Evolutionary conservation across 2,888 invertebrate genomes (phyloP), one percentile per base, ranked within the genome.

Genomic region (Sphinx pinastri): DNA sequence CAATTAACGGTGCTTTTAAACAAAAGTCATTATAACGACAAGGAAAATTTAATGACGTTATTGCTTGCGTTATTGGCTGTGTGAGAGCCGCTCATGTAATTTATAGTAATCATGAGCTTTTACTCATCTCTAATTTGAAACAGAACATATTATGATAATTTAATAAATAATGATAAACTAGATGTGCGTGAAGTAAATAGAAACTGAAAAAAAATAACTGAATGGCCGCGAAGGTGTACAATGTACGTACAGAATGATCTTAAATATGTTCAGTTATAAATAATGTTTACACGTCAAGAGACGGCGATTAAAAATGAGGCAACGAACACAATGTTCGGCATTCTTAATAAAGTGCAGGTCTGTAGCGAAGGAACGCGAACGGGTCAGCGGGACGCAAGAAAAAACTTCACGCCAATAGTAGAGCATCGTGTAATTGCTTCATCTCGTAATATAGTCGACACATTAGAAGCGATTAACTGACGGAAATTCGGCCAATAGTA

Each of bases 291-390:
- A 77, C 76, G 71, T 72, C 81, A 76, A 79, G 74, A 76, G 72
- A 74, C 73, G 69, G 57, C 75, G 76, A 76, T 76, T 86, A 86
- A 88, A 89, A 89, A 87, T 85, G 84, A 88, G 87, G 89, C 82
- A 90, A 89, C 74, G 81, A 83, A 86, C 79, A 82, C 86, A 84
- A 82, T 83, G 82, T 80, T 82, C 79, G 77, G 74, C 77, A 79
- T 76, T 78, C 75, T 79, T 80, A 78, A 72, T 68, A 52, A 59
- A 71, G 58, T 59, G 70, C 59, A 52, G 58, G 68, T 71, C 63
- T 68, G 58, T 71, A 63, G 60, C 66, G 66, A 67, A 72, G 68
- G 69, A 75, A 71, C 75, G 75, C 79, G 77, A 74, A 76, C 82
- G 81, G 90, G 91, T 90, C 85, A 91, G 83, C 85, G 77, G 89